Conservation (phyloP, 2,888 invertebrate genomes). For the Lasioglossum figueresi region DNA sequence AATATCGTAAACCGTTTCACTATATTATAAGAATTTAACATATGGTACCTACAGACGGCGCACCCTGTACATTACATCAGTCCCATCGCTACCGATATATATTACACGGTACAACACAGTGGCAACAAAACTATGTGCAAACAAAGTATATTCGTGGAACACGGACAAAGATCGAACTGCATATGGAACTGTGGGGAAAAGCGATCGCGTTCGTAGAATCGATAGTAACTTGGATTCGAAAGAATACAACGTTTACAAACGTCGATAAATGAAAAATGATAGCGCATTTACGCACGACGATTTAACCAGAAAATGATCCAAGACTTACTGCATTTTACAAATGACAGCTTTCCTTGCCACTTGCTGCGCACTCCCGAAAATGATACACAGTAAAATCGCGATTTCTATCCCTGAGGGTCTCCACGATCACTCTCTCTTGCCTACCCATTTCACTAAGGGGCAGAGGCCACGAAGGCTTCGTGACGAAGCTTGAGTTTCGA, state of each 20-base stretch:
- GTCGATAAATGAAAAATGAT: conserved; percentile 44
- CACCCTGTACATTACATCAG: neutral
- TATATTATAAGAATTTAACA: too few species aligned
- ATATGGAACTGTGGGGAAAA: neutral
- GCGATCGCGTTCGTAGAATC: neutral
- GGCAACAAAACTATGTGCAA: conserved; percentile 36
- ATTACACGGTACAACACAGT: conserved; percentile 22
- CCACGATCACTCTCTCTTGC: too few species aligned
- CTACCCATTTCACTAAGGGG: too few species aligned
- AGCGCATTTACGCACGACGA: neutral
- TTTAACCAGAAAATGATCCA: neutral
- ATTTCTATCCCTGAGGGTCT: too few species aligned
- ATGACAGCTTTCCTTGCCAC: neutral
- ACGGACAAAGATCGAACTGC: neutral
- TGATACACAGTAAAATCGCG: neutral
- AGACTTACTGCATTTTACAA: conserved; percentile 60
- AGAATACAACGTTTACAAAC: neutral
- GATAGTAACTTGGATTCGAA: conserved; percentile 1
- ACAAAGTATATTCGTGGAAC: conserved; percentile 9
- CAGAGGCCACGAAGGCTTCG: too few species aligned
- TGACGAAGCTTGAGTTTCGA: too few species aligned
- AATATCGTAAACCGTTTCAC: too few species aligned
- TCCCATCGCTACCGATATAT: neutral
- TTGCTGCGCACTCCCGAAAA: conserved; percentile 16
- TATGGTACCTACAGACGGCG: too few species aligned